A percentile compares a stretch with the other conserved stretches of the same genome.
Evolutionary conservation across 2,888 invertebrate genomes (phyloP).

Genomic region (Pseudococcus longispinus): DNA sequence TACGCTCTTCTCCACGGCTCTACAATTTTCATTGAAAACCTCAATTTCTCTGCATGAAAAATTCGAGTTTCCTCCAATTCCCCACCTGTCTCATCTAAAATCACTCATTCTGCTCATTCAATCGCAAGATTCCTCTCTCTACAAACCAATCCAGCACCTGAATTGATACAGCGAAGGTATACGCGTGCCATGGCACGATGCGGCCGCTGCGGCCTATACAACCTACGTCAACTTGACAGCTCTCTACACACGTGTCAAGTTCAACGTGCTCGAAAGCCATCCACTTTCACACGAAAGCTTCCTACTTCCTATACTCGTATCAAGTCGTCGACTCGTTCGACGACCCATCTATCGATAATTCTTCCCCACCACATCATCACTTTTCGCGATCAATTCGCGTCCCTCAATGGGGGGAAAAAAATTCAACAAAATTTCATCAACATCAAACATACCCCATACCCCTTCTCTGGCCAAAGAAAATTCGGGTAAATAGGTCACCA

Average conservation of each 20-base stretch:
- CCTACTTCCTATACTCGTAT: not conserved
- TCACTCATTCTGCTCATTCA: no score
- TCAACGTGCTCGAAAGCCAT: constrained; percentile 34
- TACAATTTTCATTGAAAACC: no score
- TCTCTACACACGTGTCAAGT: constrained; percentile 18
- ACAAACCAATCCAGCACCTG: not conserved
- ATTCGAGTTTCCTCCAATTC: no score
- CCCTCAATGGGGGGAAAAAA: not conserved
- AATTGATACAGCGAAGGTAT: not conserved
- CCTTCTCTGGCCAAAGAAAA: not conserved
- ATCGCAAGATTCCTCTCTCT: no score
- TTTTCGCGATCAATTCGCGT: not conserved
- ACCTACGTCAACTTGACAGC: not conserved
- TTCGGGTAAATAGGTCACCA: not conserved
- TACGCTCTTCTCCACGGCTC: no score
- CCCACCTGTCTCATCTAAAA: no score
- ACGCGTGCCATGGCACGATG: not conserved
- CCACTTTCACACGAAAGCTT: constrained; percentile 28
- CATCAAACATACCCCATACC: no score
- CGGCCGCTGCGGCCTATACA: not conserved
- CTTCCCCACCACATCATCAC: not conserved
- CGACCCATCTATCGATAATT: constrained; percentile 12
- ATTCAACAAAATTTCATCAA: not conserved
- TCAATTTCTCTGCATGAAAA: no score
- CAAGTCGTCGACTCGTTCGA: not conserved